Evolutionary conservation across 2,113 vertebrate species (phyloP).

Genomic region (Heterocephalus glaber): DNA sequence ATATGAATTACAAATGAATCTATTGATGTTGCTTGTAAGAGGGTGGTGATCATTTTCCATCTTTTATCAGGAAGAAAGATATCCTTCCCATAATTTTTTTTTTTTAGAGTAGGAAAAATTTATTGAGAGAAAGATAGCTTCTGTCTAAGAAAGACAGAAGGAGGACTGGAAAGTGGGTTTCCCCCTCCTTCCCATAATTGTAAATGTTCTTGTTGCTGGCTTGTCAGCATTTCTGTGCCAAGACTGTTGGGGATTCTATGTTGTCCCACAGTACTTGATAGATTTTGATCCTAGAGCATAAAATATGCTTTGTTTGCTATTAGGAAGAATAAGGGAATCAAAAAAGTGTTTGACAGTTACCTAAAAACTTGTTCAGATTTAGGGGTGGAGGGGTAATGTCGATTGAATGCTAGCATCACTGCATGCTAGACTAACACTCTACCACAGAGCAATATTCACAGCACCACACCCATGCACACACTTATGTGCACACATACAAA

Average conservation of each 20-base stretch:
- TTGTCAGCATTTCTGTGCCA: neutral
- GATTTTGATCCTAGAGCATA: neutral
- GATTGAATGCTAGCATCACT: neutral
- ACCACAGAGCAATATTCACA: neutral
- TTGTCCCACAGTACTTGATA: neutral
- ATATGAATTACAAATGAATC: neutral
- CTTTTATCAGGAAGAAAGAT: neutral
- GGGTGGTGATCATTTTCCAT: neutral
- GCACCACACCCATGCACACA: neutral
- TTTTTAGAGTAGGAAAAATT: too few species aligned
- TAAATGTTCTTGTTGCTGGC: neutral
- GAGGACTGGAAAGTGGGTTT: too few species aligned
- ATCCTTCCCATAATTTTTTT: too few species aligned
- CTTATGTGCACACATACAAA: too few species aligned
- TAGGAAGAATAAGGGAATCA: neutral
- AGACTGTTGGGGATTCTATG: neutral
- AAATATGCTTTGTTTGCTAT: neutral
- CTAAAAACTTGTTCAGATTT: neutral
- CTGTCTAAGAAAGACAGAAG: too few species aligned
- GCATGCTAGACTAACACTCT: neutral
- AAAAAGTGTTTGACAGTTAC: conserved; percentile 22
- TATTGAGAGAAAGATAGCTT: too few species aligned
- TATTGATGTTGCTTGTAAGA: neutral
- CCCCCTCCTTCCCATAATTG: neutral
- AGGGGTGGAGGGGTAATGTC: neutral